phyloP scores from a whole-genome alignment of 92 coral and sea anemone species.

The Actinostola sp. region DNA sequence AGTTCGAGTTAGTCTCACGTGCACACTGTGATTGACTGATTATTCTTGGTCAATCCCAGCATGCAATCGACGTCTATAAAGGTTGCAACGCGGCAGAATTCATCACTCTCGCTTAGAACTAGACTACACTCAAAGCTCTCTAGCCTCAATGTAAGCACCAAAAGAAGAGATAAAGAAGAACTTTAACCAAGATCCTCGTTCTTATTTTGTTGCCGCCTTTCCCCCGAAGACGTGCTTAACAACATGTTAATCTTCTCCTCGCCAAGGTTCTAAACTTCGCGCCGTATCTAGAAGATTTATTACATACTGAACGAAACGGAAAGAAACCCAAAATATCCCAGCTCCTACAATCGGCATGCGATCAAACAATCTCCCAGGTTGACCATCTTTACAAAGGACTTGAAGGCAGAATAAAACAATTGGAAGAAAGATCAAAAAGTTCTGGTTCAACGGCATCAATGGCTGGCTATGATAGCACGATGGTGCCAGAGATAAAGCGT shows the following conservation, averaged over 20 bases:
- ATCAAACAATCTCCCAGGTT: slow-evolving; percentile 1
- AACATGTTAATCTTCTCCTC: slow-evolving; percentile 8
- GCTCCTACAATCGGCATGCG: not conserved
- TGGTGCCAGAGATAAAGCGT: slow-evolving; percentile 34
- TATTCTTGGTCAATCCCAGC: no score
- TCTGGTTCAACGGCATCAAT: not conserved
- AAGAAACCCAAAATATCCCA: not conserved
- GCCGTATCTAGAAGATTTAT: slow-evolving; percentile 16
- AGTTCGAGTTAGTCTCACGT: no score
- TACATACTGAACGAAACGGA: not conserved
- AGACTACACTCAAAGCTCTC: no score
- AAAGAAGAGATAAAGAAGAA: no score
- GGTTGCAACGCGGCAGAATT: no score
- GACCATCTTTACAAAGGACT: not conserved
- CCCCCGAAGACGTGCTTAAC: no score
- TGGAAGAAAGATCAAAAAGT: slow-evolving; percentile 1
- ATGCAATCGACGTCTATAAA: no score
- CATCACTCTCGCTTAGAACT: no score
- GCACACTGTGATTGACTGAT: no score
- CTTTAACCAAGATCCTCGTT: no score
- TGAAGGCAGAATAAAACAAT: slow-evolving; percentile 7
- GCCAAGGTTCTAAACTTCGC: slow-evolving; percentile 7
- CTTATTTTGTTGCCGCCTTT: no score
- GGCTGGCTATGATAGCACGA: not conserved
- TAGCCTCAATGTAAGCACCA: no score